phyloP scores from a whole-genome alignment of 2,888 invertebrate genomes.

The Apomyelois bistriatella region DNA sequence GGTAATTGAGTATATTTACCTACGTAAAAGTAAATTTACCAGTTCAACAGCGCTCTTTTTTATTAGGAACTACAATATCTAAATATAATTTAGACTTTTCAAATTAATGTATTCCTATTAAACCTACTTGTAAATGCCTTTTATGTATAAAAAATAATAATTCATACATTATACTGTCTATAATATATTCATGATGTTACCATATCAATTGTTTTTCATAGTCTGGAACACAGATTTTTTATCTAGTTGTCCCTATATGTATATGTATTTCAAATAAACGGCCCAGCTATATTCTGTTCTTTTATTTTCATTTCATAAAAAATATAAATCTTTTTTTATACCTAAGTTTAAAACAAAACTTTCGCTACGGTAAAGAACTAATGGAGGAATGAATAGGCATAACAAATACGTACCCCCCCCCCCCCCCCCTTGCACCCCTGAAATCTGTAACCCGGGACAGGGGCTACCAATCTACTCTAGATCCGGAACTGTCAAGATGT shows the following conservation, averaged over 20 bases:
- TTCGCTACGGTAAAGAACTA: neutral
- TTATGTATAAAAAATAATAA: conserved; percentile 31
- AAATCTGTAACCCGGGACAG: too few species aligned
- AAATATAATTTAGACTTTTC: conserved; percentile 37
- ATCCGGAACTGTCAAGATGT: too few species aligned
- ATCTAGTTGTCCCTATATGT: conserved; percentile 65
- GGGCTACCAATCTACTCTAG: too few species aligned
- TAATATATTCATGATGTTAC: conserved; percentile 64
- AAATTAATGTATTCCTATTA: conserved; percentile 36
- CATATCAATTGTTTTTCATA: conserved; percentile 75
- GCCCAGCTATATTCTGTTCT: conserved; percentile 51
- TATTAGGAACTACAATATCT: conserved; percentile 17
- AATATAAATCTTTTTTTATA: too few species aligned
- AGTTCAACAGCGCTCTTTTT: neutral
- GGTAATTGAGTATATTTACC: neutral
- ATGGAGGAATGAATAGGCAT: too few species aligned
- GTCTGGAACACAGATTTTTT: conserved; percentile 69
- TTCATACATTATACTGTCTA: conserved; percentile 40
- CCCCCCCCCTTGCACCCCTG: too few species aligned
- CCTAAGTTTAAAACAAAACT: neutral
- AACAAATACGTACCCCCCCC: too few species aligned
- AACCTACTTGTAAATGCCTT: conserved; percentile 41
- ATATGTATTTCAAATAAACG: conserved; percentile 72
- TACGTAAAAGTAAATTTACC: neutral
- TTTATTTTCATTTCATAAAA: too few species aligned